These are phyloP conservation scores for Drosophila nigritarsus DNA, from an alignment of 2,888 invertebrate genomes.

Conservation along the genomic window DNA sequence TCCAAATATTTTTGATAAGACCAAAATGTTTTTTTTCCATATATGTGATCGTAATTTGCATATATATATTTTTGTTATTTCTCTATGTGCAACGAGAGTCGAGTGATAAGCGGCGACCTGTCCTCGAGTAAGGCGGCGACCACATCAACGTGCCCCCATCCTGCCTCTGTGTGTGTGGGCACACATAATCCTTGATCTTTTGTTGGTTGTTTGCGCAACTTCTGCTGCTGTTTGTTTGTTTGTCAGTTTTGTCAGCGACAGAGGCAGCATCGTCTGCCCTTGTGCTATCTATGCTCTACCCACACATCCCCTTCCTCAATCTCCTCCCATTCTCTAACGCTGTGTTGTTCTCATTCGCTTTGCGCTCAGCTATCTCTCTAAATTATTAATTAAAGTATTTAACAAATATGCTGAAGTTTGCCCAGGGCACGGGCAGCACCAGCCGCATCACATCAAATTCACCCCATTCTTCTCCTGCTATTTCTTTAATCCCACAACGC, in stretches of 20 bases:
- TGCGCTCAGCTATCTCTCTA: conserved; percentile 58
- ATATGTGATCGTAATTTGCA: neutral
- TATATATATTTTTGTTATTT: neutral
- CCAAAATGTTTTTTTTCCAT: neutral
- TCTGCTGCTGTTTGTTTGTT: conserved; percentile 47
- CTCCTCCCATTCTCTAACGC: neutral
- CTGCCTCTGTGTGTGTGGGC: conserved; percentile 18
- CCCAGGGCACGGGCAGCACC: conserved; percentile 46
- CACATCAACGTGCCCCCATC: conserved; percentile 46
- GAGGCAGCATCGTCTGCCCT: conserved; percentile 10
- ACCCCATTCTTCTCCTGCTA: neutral
- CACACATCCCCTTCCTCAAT: neutral
- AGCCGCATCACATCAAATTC: conserved; percentile 16
- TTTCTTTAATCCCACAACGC: conserved; percentile 19
- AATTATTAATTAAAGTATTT: conserved; percentile 84
- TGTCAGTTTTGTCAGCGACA: conserved; percentile 55
- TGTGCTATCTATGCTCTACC: neutral
- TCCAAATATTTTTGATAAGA: neutral
- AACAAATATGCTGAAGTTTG: conserved; percentile 79
- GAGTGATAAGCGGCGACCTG: conserved; percentile 31
- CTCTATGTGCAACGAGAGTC: neutral
- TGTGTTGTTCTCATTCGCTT: neutral
- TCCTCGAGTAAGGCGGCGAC: conserved; percentile 31
- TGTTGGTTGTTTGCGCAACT: conserved; percentile 82
- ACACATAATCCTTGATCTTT: conserved; percentile 81